Base-by-base conservation (phyloP, 2,113 vertebrate species). In the Otolemur garnettii region DNA sequence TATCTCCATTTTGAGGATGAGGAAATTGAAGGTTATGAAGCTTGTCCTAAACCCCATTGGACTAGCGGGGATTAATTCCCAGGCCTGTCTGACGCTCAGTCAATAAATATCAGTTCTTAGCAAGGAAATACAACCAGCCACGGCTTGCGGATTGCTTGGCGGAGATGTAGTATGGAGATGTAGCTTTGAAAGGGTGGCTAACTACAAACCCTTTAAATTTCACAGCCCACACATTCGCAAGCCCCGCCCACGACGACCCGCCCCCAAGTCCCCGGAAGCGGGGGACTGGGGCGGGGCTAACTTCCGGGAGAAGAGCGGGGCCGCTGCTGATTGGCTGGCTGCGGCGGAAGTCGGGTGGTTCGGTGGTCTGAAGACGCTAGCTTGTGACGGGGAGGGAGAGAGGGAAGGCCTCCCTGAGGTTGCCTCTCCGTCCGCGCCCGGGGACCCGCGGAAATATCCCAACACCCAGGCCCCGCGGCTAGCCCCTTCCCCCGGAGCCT, bases 301-400 rank as follows among this genome's bases (percentile, higher is more conserved):
- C 78, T 93, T 69, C 64, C 72, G 90, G 88, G 68, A 17, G 17
- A 7, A 69, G 93, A 96, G 96, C 92, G 90, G 84, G 42, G 24
- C 74, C 57, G 6, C 7, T 57, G 28, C 77, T 82, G 94, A 72
- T 95, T 97, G 96, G 97, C 77, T 5, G 50, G 85, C 17, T 33
- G 4, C 9, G 60, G 92, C 96, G 96, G 97, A 98, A 98, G 96
- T 97, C 24, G 84, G 77, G 78, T 68, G 79, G 78, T 84, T 90
- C 15, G 91, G 79, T 72, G 78, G 86, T 69, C 77, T n/a, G 66
- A 68, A 89, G 95, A 57, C 57, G 91, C 93, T 85, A 84, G 93
- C 79, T 93, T 91, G 89, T 88, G 91, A 93, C 94, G 42, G 96
- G 89, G 92, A 78, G 57, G 80, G 93, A 94, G 74, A 74, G 80